Evolutionary conservation across 1,140 invertebrate species (phyloP), one percentile per base, ranked within the genome.

Genomic region (Hermetia illucens): DNA sequence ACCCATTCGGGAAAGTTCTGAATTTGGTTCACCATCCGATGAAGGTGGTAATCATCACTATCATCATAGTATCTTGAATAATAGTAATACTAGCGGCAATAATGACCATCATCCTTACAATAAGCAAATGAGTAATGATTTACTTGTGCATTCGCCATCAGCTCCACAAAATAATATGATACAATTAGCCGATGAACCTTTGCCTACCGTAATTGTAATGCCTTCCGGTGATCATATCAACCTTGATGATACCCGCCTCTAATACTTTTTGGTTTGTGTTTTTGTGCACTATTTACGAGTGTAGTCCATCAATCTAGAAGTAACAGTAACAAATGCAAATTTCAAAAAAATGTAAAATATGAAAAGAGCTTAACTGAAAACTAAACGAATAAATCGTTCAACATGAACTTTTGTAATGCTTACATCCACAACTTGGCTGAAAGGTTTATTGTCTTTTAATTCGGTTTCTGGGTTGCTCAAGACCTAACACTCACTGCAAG

Each of bases 1-100:
- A 51, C 58, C 58, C 38, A 61, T 61, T 41, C 49, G 55, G 44
- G 58, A 61, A 35, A 47, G 47, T 20, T 57, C 57, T 40, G 58
- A 61, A 48, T 57, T 58, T 45, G 53, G 55, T 46, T 60, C 53
- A 39, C 56, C 57, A 15, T 52, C 45, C 35, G 56, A 57, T 45
- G 56, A 59, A 29, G 49, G 43, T 36, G 46, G 44, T 42, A 34
- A 44, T 31, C 44, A 43, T 27, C 39, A 41, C 39, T 39, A 49
- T 35, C 41, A 49, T 33, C 51, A 45, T 39, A 39, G 21, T 36
- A 24, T 27, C 5, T 20, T 16, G 15, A 10, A 41, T 41, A 30
- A 17, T 36, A 24, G 12, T 39, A n/a, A 13, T 32, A 34, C 10
- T 20, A 18, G 13, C 19, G 31, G 27, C 31, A 22, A n/a, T 40